Conservation (phyloP, 2,113 vertebrate genomes). For the Piprites chloris region DNA sequence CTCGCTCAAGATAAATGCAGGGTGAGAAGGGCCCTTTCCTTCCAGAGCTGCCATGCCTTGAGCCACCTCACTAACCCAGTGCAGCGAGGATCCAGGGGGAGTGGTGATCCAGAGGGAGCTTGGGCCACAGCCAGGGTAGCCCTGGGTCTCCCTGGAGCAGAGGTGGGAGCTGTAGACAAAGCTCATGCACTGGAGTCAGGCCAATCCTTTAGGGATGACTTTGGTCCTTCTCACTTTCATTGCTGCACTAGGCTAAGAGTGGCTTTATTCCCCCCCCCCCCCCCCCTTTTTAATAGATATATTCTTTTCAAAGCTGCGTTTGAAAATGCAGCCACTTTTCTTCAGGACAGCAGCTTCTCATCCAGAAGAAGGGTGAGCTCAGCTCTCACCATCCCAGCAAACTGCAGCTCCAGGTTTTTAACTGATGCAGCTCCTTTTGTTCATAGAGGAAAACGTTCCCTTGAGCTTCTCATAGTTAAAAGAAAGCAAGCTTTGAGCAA, state of each 20-base stretch:
- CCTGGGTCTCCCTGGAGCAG: not conserved
- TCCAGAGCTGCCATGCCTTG: not conserved
- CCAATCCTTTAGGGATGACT: accelerated
- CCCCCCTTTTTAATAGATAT: not conserved
- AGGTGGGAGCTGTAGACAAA: not conserved
- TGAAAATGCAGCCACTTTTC: not conserved
- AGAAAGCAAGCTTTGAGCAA: not conserved
- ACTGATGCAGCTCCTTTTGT: not conserved
- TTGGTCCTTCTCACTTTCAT: not conserved
- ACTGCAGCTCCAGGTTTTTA: not conserved
- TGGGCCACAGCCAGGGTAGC: not conserved
- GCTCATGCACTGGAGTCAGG: not conserved
- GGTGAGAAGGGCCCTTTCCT: not conserved
- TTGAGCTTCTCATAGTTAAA: not conserved
- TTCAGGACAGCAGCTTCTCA: not conserved
- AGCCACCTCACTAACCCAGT: accelerated
- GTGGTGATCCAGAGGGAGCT: not conserved
- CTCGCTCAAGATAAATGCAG: not conserved
- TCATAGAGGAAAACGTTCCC: not conserved
- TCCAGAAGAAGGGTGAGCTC: not conserved
- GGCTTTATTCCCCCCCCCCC: accelerated
- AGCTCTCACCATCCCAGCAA: not conserved
- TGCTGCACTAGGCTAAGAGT: not conserved
- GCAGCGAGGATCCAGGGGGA: not conserved
- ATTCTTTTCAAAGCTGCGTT: not conserved